Base-by-base conservation (phyloP, 2,113 vertebrate species). In the Thunnus thynnus region DNA sequence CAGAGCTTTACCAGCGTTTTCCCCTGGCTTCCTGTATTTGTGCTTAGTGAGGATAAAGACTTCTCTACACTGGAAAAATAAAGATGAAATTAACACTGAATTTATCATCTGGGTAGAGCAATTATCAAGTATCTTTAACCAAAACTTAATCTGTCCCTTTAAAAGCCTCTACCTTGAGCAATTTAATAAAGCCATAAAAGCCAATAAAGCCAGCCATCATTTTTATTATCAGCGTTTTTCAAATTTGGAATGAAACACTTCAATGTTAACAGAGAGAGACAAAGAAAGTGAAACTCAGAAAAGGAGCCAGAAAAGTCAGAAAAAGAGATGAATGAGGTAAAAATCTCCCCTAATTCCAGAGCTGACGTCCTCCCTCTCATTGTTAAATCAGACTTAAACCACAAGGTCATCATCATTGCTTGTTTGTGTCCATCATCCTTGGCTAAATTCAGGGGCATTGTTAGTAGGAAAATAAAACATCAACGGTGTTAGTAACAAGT, bases 401-500 rank as follows among this genome's bases (percentile, higher is more conserved):
- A 60, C 13, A 13, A 83, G 27, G 44, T 80, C 55, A 13, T 22
- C 0, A 57, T 57, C 27, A 55, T 2, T 47, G 46, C 41, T 44
- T 51, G 25, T 56, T 51, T 79, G 57, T 50, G 32, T 57, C 67
- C 46, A 41, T 47, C 32, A 46, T 13, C 44, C 27, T 65, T 8
- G 57, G 32, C 7, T 20, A 70, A 22, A 68, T 32, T 65, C 20
- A 5, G 1, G 0, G 13, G 60, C 18, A 61, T 27, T 50, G 65
- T 64, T 62, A 57, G 25, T 11, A 61, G 13, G 57, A 56, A 61
- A 32, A 75, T 22, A 0, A 46, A 64, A 63, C 0, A 16, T 25
- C 67, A 67, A 50, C 22, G 3, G 57, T 41, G 89, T 86, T 82
- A 83, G 79, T 76, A 62, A 48, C 17, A 72, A 47, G 32, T 25